phyloP scores from a whole-genome alignment of 2,888 invertebrate genomes.

The Acholoe squamosa region DNA sequence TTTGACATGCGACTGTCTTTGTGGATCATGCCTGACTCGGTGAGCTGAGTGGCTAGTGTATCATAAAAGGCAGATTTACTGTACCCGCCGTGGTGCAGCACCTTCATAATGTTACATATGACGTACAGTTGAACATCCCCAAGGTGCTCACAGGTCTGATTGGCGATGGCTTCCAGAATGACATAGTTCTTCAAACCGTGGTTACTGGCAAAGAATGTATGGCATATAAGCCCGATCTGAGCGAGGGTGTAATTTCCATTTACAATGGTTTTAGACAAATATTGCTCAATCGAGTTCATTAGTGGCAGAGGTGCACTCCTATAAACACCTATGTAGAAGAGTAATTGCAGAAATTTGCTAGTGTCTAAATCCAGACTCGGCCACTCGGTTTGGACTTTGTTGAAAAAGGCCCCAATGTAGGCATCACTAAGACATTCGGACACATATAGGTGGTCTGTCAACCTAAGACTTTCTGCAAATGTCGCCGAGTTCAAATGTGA shows the following conservation, averaged over 20 bases:
- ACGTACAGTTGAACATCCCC: background rate
- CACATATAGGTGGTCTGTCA: background rate
- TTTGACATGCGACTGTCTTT: background rate
- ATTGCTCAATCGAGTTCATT: background rate
- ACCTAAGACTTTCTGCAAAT: background rate
- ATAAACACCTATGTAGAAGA: constrained; percentile 33
- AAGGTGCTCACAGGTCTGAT: background rate
- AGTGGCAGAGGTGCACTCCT: background rate
- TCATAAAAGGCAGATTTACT: background rate
- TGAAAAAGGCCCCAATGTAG: background rate
- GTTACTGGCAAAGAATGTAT: constrained; percentile 51
- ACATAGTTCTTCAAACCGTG: background rate
- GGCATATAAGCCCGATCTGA: constrained; percentile 29
- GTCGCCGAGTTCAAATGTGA: background rate
- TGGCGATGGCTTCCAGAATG: background rate
- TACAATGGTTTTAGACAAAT: background rate
- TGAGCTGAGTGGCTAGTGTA: background rate
- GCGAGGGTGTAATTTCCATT: background rate
- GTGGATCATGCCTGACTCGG: background rate
- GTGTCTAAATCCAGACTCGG: background rate
- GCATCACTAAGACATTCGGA: background rate
- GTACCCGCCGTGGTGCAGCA: constrained; percentile 11
- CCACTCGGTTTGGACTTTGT: background rate
- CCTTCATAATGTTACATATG: constrained; percentile 42
- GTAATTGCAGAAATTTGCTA: constrained; percentile 25